Percentiles rank a stretch among this genome's conserved stretches.
Conservation (phyloP, 2,113 vertebrate genomes). For the Prinia subflava region DNA sequence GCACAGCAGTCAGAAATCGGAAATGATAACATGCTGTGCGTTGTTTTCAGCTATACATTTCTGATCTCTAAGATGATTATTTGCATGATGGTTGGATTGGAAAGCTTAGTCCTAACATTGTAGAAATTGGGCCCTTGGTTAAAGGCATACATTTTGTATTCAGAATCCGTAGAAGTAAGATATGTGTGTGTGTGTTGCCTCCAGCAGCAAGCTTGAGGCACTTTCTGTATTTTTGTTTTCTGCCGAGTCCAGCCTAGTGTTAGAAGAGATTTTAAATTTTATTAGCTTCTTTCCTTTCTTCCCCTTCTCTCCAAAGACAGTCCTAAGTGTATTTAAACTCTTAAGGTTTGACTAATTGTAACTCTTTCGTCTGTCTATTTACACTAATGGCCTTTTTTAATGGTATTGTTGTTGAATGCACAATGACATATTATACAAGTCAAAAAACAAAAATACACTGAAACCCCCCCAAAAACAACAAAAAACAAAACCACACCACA, state of each 20-base stretch:
- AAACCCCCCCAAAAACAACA: accelerated
- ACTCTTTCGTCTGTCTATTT: neutral
- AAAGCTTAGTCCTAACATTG: neutral
- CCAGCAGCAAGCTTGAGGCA: neutral
- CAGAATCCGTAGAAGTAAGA: neutral
- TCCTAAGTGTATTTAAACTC: neutral
- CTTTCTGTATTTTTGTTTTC: neutral
- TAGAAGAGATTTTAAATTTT: neutral
- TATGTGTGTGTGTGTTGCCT: neutral
- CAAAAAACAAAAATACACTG: neutral
- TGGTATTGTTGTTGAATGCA: neutral
- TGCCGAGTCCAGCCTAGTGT: neutral
- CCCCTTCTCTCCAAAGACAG: neutral
- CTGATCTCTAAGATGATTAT: neutral
- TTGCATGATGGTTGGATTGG: neutral
- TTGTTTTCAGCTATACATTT: neutral
- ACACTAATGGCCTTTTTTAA: neutral
- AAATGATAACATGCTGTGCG: accelerated
- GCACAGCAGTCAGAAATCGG: neutral
- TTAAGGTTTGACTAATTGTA: neutral
- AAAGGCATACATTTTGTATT: neutral
- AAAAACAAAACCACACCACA: neutral
- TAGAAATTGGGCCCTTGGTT: neutral
- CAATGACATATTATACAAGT: neutral
- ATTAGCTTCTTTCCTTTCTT: neutral